These are phyloP conservation scores for Athene noctua DNA, from an alignment of 2,113 vertebrate genomes.

Conservation along the genomic window DNA sequence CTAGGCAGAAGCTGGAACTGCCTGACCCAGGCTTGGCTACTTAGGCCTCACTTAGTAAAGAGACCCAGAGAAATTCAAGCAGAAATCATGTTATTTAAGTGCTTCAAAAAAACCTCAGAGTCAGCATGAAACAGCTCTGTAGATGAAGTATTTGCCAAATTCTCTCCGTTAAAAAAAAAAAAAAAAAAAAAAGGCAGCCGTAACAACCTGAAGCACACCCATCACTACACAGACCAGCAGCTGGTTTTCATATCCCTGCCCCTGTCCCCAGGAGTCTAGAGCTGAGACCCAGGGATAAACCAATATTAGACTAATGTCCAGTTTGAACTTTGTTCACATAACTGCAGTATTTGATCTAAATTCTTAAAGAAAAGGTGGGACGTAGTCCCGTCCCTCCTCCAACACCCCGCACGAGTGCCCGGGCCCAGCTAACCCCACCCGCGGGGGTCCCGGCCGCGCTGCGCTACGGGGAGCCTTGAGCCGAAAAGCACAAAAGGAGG, in stretches of 20 bases:
- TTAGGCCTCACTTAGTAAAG: background rate
- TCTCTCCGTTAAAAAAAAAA: background rate
- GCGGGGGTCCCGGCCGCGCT: background rate
- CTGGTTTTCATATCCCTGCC: background rate
- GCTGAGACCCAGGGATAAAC: background rate
- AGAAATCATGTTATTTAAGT: background rate
- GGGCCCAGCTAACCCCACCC: background rate
- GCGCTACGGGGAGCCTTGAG: background rate
- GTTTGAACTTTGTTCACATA: background rate
- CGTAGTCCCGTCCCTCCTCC: background rate
- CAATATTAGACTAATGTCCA: fast-evolving
- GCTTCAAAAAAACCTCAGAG: background rate
- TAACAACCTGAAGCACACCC: background rate
- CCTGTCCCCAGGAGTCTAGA: background rate
- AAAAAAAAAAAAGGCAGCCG: background rate
- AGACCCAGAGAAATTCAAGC: background rate
- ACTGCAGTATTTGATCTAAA: background rate
- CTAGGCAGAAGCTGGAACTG: background rate
- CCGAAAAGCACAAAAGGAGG: background rate
- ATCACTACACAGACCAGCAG: fast-evolving
- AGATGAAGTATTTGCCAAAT: background rate
- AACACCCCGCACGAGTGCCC: fast-evolving
- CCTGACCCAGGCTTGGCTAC: background rate
- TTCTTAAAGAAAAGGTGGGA: background rate
- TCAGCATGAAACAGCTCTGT: background rate